phyloP scores from a whole-genome alignment of 2,888 invertebrate genomes.

The Apocheima hispidaria region DNA sequence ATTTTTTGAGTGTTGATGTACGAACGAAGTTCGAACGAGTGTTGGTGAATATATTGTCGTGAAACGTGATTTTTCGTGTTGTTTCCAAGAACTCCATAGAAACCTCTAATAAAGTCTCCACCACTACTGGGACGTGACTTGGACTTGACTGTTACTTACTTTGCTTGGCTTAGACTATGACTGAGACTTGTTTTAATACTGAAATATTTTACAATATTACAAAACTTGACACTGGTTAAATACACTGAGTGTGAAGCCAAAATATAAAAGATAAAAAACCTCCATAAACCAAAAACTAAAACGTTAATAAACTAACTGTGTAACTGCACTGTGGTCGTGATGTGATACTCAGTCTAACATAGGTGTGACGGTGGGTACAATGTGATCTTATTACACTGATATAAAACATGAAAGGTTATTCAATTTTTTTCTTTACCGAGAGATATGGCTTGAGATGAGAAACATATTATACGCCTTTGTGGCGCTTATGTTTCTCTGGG shows the following conservation, averaged over 20 bases:
- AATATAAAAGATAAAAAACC: no score
- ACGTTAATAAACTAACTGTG: conserved; percentile 7
- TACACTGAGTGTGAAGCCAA: not conserved
- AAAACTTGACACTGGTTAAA: no score
- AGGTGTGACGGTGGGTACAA: conserved; percentile 23
- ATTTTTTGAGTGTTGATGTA: not conserved
- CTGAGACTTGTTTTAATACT: no score
- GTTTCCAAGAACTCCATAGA: no score
- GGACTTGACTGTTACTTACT: no score
- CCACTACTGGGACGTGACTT: no score
- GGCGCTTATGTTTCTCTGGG: conserved; percentile 7
- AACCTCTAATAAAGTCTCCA: no score
- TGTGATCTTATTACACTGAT: conserved; percentile 41
- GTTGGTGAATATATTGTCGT: no score
- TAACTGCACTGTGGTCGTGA: conserved; percentile 20
- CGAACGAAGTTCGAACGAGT: no score
- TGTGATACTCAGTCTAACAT: conserved; percentile 34
- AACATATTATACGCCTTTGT: conserved; percentile 1
- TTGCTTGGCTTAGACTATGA: no score
- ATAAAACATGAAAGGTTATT: conserved; percentile 33
- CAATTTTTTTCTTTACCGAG: conserved; percentile 35
- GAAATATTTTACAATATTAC: no score
- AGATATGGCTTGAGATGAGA: conserved; percentile 23
- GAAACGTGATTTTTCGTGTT: no score
- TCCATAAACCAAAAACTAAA: not conserved